These are phyloP conservation scores for Colletes latitarsis DNA, from an alignment of 1,140 invertebrate species.

Conservation along the genomic window DNA sequence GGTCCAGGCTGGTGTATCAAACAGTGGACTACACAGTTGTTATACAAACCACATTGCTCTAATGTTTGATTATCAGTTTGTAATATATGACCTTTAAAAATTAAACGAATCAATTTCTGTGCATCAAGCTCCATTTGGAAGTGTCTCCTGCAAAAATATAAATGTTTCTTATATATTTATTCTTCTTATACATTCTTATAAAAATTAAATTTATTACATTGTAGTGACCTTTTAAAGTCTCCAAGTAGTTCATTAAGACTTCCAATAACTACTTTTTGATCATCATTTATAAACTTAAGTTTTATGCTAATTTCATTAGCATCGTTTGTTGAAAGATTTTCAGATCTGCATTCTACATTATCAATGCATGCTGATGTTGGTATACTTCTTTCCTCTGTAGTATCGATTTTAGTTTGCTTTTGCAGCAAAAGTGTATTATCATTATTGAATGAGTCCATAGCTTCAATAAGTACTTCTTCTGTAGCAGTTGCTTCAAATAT, in stretches of 20 bases:
- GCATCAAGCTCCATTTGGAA: slow-evolving; percentile 89
- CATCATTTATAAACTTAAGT: slow-evolving; percentile 93
- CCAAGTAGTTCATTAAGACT: slow-evolving; percentile 88
- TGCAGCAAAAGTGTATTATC: slow-evolving; percentile 63
- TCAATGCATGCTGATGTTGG: slow-evolving; percentile 16
- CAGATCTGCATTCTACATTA: slow-evolving; percentile 46
- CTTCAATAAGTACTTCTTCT: slow-evolving; percentile 76
- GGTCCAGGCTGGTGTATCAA: slow-evolving; percentile 85
- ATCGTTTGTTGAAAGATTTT: slow-evolving; percentile 48
- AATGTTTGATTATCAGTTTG: slow-evolving; percentile 89
- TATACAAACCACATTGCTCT: slow-evolving; percentile 88
- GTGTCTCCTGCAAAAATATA: slow-evolving; percentile 84
- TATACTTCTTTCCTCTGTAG: slow-evolving; percentile 32
- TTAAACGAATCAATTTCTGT: slow-evolving; percentile 90
- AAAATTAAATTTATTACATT: neutral
- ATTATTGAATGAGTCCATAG: slow-evolving; percentile 76
- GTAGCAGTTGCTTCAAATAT: slow-evolving; percentile 58
- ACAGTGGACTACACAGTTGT: slow-evolving; percentile 94
- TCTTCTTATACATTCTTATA: neutral
- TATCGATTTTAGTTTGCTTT: slow-evolving; percentile 45
- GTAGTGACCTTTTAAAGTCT: slow-evolving; percentile 91
- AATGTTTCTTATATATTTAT: neutral
- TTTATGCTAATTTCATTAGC: slow-evolving; percentile 86
- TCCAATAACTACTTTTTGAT: slow-evolving; percentile 89
- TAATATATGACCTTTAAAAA: slow-evolving; percentile 93